Conservation (phyloP, 64 coral and sea anemone genomes). For the Stylophora pistillata region DNA sequence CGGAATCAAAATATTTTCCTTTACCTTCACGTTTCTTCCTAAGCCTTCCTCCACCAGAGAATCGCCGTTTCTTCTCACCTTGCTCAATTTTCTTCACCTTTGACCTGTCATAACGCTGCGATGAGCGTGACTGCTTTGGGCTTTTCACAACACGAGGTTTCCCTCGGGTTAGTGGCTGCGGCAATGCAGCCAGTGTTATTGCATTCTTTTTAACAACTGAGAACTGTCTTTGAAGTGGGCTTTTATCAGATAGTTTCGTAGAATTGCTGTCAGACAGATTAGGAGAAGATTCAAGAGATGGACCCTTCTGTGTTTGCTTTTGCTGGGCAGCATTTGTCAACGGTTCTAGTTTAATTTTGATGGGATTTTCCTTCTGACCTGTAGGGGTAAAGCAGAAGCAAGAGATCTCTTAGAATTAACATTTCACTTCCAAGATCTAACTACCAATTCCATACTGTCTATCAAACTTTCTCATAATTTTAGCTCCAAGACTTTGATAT, state of each 20-base stretch:
- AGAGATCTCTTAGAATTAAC: neutral
- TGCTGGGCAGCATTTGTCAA: conserved; percentile 20
- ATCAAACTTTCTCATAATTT: too few relatives aligned
- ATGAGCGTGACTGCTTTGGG: neutral
- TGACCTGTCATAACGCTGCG: neutral
- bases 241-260: neutral
- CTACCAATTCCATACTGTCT: neutral
- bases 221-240: conserved; percentile 36
- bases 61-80: conserved; percentile 30
- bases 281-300: neutral
- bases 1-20: neutral
- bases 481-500: too few relatives aligned
- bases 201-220: conserved; percentile 61
- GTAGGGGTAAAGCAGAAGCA: neutral
- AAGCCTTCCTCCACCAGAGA: neutral
- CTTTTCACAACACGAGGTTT: neutral
- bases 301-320: neutral
- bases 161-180: neutral
- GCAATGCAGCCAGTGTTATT: conserved; percentile 38
- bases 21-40: neutral
- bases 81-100: neutral
- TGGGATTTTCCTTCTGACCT: conserved; percentile 30
- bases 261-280: neutral
- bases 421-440: neutral
- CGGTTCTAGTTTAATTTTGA: conserved; percentile 53